Evolutionary conservation across 2,797 vertebrate genomes (phyloP).

Genomic region (Crypturellus tataupa): DNA sequence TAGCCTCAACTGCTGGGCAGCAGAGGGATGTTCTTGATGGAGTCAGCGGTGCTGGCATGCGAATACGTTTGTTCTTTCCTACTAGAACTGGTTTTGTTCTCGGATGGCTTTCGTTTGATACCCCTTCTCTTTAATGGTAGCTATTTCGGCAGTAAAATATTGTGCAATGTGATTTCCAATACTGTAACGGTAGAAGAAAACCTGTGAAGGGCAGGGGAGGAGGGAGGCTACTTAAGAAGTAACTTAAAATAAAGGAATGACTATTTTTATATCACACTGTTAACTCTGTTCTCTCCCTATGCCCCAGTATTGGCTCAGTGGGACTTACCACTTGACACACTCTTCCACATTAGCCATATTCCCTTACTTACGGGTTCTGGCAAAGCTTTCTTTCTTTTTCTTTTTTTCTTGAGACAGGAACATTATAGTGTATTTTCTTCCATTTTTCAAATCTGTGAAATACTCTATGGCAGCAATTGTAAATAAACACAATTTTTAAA

Average conservation of each 20-base stretch:
- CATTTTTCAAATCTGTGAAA: not conserved
- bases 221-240: not conserved
- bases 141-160: not conserved
- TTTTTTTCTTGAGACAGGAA: not conserved
- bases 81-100: not conserved
- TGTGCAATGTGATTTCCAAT: not conserved
- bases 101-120: not conserved
- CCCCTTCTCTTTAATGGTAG: not conserved
- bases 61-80: not conserved
- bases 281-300: not conserved
- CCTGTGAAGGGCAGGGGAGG: not conserved
- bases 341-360: not conserved
- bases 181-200: not conserved
- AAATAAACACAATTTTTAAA: not conserved
- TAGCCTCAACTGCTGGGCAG: not conserved
- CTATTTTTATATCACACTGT: not conserved
- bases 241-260: not conserved
- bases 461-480: not conserved
- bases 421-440: not conserved
- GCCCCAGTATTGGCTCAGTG: not conserved
- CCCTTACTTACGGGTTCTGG: not conserved
- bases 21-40: not conserved
- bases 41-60: not conserved
- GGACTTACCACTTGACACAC: not conserved
- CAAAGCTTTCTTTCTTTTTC: not conserved